Evolutionary conservation across 1,140 invertebrate species (phyloP).

Genomic region (Euborellia annulipes): DNA sequence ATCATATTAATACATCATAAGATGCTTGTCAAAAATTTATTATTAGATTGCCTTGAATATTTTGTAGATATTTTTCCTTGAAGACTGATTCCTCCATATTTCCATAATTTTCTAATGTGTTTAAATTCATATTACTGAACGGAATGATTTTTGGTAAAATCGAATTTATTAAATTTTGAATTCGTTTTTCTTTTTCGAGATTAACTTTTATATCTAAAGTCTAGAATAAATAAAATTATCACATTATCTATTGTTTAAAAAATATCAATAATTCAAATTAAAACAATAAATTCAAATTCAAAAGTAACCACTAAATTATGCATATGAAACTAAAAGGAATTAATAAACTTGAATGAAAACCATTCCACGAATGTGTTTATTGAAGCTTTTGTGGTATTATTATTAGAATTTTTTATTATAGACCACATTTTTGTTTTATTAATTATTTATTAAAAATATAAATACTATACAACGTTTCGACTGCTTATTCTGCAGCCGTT

Average conservation of each 20-base stretch:
- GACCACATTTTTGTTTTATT: no score
- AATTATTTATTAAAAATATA: no score
- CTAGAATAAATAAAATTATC: background rate
- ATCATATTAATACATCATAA: no score
- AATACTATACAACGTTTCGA: no score
- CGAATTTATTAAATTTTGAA: background rate
- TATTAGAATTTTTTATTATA: no score
- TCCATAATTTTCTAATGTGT: constrained; percentile 18
- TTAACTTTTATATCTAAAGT: background rate
- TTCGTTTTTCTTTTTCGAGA: background rate
- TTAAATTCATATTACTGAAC: background rate
- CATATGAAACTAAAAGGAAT: no score
- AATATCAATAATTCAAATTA: background rate
- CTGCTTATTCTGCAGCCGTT: no score
- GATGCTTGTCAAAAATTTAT: constrained; percentile 11
- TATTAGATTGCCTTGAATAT: constrained; percentile 20
- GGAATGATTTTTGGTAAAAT: background rate
- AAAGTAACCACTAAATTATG: no score
- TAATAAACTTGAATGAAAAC: no score
- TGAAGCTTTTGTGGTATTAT: no score
- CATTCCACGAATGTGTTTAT: no score
- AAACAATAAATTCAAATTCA: background rate
- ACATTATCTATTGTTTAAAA: no score
- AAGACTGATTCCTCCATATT: constrained; percentile 21
- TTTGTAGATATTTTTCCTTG: constrained; percentile 21